Percentiles rank a stretch among this genome's conserved stretches.
phyloP scores from a whole-genome alignment of 1,140 invertebrate genomes.

The Matsumurasca onukii region DNA sequence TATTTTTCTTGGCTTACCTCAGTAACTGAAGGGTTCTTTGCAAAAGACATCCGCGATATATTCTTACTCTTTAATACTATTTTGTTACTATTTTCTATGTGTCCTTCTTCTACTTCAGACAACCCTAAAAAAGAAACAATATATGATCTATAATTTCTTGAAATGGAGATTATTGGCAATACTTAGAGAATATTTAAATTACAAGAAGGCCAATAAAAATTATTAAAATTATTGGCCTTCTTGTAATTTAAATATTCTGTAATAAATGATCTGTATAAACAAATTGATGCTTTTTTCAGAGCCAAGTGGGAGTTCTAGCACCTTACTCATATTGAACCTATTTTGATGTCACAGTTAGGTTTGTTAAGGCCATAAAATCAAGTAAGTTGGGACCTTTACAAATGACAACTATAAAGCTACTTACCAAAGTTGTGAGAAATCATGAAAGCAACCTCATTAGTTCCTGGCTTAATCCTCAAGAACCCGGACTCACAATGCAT shows the following conservation, averaged over 20 bases:
- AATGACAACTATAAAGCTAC: too few relatives aligned
- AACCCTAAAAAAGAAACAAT: constrained; percentile 48
- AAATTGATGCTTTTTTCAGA: too few relatives aligned
- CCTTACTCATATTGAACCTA: too few relatives aligned
- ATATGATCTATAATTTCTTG: too few relatives aligned
- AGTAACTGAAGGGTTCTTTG: constrained; percentile 54
- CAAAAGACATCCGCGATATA: constrained; percentile 54
- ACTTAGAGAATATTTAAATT: neutral
- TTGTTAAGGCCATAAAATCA: too few relatives aligned
- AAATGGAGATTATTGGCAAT: neutral
- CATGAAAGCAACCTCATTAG: constrained; percentile 57
- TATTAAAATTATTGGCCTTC: too few relatives aligned
- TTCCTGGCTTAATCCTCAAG: constrained; percentile 58
- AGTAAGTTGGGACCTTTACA: too few relatives aligned
- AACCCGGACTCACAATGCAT: constrained; percentile 68
- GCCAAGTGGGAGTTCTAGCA: too few relatives aligned
- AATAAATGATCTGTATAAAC: too few relatives aligned
- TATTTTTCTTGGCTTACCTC: too few relatives aligned
- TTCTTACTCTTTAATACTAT: constrained; percentile 52
- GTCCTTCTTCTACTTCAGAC: constrained; percentile 58
- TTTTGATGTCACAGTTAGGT: too few relatives aligned
- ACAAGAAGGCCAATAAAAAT: neutral
- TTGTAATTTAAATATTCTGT: too few relatives aligned
- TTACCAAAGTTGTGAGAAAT: constrained; percentile 60
- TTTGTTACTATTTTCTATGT: constrained; percentile 43